Conservation (phyloP, 2,113 vertebrate species). For the Psephotus haematonotus region DNA sequence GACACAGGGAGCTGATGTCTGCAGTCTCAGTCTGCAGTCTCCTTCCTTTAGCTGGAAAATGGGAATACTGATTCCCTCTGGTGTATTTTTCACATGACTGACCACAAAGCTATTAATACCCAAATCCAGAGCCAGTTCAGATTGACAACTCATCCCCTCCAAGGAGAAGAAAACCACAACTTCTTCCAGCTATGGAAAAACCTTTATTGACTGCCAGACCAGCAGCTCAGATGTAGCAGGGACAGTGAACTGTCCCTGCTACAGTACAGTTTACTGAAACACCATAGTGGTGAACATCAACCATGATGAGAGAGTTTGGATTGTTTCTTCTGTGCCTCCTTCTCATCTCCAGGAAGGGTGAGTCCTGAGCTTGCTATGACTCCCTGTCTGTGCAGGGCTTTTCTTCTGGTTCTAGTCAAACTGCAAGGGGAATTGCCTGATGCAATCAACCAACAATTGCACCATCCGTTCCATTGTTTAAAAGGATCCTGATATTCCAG, state of each 20-base stretch:
- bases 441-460: background rate
- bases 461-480: fast-evolving
- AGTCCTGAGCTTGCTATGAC: background rate
- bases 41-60: background rate
- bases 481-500: background rate
- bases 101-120: constrained; percentile 41
- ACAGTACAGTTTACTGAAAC: background rate
- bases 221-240: background rate
- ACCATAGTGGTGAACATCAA: background rate
- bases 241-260: background rate
- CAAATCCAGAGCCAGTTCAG: background rate
- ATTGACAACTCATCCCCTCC: constrained; percentile 27
- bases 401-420: background rate
- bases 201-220: background rate
- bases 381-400: background rate
- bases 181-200: constrained; percentile 16
- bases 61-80: background rate
- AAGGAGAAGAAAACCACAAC: background rate
- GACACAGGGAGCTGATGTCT: fast-evolving
- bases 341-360: constrained; percentile 47
- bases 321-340: constrained; percentile 47
- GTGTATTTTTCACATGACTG: constrained; percentile 43
- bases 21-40: background rate
- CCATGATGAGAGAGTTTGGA: background rate
- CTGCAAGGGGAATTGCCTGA: background rate